Evolutionary conservation across 2,888 invertebrate genomes (phyloP).

Genomic region (Sminthurinus aureus): DNA sequence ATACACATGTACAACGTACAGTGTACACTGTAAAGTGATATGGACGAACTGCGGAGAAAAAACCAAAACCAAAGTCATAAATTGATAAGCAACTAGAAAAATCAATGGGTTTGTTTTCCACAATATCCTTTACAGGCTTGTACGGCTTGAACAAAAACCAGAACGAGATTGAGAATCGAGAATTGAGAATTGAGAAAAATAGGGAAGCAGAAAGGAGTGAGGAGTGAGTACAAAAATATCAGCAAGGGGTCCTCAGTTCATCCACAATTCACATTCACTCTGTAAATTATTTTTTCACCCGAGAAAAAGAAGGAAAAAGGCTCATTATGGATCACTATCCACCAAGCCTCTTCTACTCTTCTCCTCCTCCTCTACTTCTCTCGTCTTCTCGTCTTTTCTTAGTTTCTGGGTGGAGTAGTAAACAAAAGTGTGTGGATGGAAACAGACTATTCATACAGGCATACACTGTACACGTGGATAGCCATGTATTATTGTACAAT

Average conservation of each 20-base stretch:
- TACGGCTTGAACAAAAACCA: not conserved
- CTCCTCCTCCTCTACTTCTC: no score
- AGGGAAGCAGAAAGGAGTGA: not conserved
- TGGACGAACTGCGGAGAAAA: not conserved
- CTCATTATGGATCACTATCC: conserved; percentile 48
- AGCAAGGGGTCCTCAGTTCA: conserved; percentile 35
- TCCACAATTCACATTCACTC: not conserved
- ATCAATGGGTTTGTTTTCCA: conserved; percentile 44
- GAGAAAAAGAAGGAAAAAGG: conserved; percentile 46
- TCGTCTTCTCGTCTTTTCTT: no score
- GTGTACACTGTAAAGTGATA: no score
- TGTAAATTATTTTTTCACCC: conserved; percentile 54
- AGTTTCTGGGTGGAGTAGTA: conserved; percentile 31
- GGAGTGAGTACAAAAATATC: conserved; percentile 8
- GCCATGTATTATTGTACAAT: no score
- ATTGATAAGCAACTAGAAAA: conserved; percentile 48
- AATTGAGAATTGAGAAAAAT: not conserved
- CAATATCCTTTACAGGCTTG: no score
- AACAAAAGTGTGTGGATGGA: no score
- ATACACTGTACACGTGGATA: no score
- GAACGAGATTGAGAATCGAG: not conserved
- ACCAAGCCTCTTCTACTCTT: no score
- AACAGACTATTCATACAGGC: no score
- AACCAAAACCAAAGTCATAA: conserved; percentile 41
- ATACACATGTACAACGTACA: not conserved